Evolutionary conservation across 2,113 vertebrate genomes (phyloP).

Genomic region (Pedionomus torquatus): DNA sequence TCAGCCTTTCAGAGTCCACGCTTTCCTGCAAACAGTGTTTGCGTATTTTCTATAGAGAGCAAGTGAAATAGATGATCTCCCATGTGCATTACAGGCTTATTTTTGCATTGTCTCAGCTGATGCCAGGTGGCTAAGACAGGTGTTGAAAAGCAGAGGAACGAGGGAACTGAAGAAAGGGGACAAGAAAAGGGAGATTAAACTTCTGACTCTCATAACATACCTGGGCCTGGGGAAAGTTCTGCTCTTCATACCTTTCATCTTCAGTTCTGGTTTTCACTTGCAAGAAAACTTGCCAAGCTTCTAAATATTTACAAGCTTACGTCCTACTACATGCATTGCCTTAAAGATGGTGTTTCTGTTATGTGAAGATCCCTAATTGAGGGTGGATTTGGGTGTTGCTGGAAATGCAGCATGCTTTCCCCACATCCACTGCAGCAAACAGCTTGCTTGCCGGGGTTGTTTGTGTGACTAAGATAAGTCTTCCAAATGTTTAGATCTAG

Average conservation of each 20-base stretch:
- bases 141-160: not conserved
- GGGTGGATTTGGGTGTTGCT: not conserved
- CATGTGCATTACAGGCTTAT: not conserved
- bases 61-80: not conserved
- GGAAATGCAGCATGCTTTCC: not conserved
- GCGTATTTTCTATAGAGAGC: not conserved
- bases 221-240: not conserved
- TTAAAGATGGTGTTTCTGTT: not conserved
- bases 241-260: not conserved
- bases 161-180: not conserved
- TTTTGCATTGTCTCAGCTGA: not conserved
- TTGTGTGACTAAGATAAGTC: not conserved
- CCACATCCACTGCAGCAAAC: not conserved
- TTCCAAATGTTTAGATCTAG: not conserved
- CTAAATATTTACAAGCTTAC: not conserved
- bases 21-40: not conserved
- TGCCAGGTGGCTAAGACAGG: not conserved
- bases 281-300: not conserved
- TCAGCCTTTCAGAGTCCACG: not conserved
- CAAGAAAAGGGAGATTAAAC: not conserved
- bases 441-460: not conserved
- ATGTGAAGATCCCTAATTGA: not conserved
- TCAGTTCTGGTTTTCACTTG: not conserved
- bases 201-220: not conserved
- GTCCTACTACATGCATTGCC: not conserved